Percentiles rank a stretch among this genome's conserved stretches.
These are phyloP conservation scores for Mallotus villosus DNA, from an alignment of 2,797 vertebrate species.

Conservation along the genomic window DNA sequence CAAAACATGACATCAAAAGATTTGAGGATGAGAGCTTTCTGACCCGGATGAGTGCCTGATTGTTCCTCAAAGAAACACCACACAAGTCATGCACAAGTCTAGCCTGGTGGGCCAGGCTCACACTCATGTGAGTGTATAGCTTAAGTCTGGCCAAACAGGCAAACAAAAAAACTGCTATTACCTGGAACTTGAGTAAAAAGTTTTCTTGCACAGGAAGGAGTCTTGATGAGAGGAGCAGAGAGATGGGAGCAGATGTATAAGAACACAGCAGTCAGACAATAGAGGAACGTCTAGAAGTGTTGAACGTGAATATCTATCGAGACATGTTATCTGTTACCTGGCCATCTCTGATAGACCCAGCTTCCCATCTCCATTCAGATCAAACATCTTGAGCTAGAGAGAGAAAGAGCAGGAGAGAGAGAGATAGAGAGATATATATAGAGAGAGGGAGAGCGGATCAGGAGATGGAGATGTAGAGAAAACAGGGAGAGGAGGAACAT, in stretches of 20 bases:
- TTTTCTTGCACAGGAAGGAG: slow-evolving; percentile 93
- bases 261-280: not conserved
- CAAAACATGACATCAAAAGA: not conserved
- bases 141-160: not conserved
- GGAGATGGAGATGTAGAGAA: slow-evolving; percentile 77
- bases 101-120: too few species aligned
- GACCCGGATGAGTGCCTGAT: too few species aligned
- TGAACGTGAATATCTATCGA: not conserved
- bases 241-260: not conserved
- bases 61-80: too few species aligned
- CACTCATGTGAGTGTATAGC: too few species aligned
- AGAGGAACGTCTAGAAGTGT: not conserved
- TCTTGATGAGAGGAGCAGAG: slow-evolving; percentile 43
- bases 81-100: too few species aligned
- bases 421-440: not conserved
- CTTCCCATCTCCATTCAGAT: slow-evolving; percentile 94
- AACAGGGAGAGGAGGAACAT: slow-evolving; percentile 66
- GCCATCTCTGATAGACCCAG: slow-evolving; percentile 97
- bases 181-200: slow-evolving; percentile 76
- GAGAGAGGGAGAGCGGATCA: not conserved
- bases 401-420: slow-evolving; percentile 26
- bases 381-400: slow-evolving; percentile 91
- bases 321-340: slow-evolving; percentile 72
- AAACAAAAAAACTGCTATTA: not conserved
- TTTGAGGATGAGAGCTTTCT: not conserved